Conservation (phyloP, 1,140 invertebrate species). For the Bathynomus jamesi region DNA sequence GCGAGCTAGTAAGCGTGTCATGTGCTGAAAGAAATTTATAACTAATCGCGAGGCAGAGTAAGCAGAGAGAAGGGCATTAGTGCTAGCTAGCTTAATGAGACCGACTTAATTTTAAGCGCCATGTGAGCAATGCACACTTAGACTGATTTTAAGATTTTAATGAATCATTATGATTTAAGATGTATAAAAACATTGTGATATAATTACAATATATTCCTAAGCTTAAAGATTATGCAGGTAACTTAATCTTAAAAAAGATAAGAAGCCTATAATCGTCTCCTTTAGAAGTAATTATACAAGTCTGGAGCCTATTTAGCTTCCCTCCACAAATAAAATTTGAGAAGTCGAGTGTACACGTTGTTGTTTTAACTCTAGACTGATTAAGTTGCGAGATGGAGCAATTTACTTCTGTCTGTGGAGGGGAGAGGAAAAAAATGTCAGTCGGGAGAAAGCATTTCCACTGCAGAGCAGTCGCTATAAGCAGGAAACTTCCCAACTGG, state of each 20-base stretch:
- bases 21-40: background rate
- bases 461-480: conserved; percentile 13
- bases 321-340: background rate
- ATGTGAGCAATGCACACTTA: background rate
- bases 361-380: background rate
- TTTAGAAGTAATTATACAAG: background rate
- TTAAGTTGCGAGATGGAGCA: conserved; percentile 18
- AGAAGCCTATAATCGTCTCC: background rate
- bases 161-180: background rate
- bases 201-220: background rate
- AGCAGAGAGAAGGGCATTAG: background rate
- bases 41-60: background rate
- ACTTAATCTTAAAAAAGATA: background rate
- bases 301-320: background rate
- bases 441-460: conserved; percentile 16
- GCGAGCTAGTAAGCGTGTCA: background rate
- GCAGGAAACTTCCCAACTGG: conserved; percentile 35
- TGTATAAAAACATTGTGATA: background rate
- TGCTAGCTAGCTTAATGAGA: conserved; percentile 1
- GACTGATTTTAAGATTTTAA: background rate
- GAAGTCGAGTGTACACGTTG: background rate
- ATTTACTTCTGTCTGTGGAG: conserved; percentile 35
- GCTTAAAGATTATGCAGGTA: background rate
- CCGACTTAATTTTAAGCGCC: background rate
- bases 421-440: conserved; percentile 27